Conservation (phyloP, 1,140 invertebrate genomes). For the Pseudomyrmex pallidus region DNA sequence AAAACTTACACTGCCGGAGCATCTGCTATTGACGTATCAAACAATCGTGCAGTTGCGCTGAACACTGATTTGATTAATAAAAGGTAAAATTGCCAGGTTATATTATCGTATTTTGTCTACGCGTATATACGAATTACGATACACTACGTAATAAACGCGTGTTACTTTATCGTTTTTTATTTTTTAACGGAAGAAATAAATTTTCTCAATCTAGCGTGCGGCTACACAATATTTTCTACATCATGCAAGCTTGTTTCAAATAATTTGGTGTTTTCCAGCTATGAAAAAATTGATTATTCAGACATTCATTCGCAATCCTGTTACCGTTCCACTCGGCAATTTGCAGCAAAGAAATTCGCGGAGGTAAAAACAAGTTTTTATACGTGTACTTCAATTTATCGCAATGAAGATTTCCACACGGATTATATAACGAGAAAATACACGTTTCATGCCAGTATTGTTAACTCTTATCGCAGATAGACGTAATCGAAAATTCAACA, state of each 20-base stretch:
- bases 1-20: neutral
- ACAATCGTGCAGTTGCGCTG: neutral
- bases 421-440: neutral
- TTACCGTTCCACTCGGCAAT: neutral
- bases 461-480: neutral
- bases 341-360: neutral
- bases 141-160: no score
- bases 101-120: neutral
- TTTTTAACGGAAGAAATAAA: neutral
- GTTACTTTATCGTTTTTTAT: no score
- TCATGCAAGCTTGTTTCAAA: neutral
- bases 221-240: neutral
- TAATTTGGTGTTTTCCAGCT: conserved; percentile 5
- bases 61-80: conserved; percentile 11
- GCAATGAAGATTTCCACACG: neutral
- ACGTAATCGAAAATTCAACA: neutral
- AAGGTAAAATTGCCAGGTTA: conserved; percentile 22
- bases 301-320: conserved; percentile 4
- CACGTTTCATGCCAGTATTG: neutral
- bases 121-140: no score
- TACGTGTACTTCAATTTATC: neutral
- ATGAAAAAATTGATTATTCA: neutral
- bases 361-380: neutral
- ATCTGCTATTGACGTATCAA: neutral
- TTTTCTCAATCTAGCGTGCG: neutral